Conservation (phyloP, 2,113 vertebrate species). For the Macroglossus sobrinus region DNA sequence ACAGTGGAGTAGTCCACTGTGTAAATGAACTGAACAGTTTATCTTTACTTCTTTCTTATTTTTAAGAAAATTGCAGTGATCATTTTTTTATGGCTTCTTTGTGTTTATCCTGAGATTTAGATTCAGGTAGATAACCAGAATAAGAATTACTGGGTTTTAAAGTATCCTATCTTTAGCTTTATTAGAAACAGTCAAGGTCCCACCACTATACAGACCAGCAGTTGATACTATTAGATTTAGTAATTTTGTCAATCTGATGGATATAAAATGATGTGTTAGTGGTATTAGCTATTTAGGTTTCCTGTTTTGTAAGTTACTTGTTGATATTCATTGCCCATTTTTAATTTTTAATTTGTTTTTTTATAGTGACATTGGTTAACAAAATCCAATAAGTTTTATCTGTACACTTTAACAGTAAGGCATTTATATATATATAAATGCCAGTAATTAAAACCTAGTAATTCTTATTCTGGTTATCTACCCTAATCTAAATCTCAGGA, state of each 20-base stretch:
- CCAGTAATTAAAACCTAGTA: too few relatives aligned
- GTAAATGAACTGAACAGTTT: not conserved
- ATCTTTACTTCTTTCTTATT: not conserved
- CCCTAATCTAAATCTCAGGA: too few relatives aligned
- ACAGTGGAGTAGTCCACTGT: not conserved
- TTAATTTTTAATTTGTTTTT: not conserved
- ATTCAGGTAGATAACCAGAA: not conserved
- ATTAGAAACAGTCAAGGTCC: not conserved
- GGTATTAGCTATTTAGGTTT: not conserved
- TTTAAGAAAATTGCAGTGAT: not conserved
- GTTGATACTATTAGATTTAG: not conserved
- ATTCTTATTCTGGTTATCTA: too few relatives aligned
- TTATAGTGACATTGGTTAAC: too few relatives aligned
- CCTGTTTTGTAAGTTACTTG: not conserved
- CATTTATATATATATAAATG: too few relatives aligned
- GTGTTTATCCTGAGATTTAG: not conserved
- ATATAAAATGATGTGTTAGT: not conserved
- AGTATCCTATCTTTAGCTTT: not conserved
- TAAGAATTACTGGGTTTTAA: not conserved
- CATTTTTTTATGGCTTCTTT: not conserved
- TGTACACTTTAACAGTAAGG: too few relatives aligned
- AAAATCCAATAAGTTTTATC: too few relatives aligned
- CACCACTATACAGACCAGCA: not conserved
- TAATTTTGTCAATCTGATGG: not conserved
- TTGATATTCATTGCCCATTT: not conserved